Evolutionary conservation across 2,113 vertebrate genomes (phyloP), one percentile per base, ranked within the genome.

Genomic region (Pteruthius melanotis): DNA sequence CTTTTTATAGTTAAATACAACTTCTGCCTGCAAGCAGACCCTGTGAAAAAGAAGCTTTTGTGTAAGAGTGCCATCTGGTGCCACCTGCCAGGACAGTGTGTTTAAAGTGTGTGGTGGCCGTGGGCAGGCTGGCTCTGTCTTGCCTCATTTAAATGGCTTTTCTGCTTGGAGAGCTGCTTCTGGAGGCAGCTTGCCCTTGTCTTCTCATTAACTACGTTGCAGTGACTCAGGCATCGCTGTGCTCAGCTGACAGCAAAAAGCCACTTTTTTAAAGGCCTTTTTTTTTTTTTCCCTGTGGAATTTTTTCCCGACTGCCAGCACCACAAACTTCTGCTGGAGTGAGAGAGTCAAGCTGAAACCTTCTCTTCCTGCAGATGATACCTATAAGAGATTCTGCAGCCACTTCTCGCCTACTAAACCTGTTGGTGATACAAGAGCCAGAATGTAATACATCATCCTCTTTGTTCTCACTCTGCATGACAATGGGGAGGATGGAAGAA

Each of bases 31-130:
- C 60, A 45, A 56, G 65, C n/a, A 95, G 40, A 70, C 12, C 30
- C 69, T 23, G 64, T 71, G 57, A 71, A 86, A 92, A 83, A 68
- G 56, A 63, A 96, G 92, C 76, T 92, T 93, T 89, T 95, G 90
- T 95, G 90, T 94, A 65, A 96, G 88, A 94, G 77, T 96, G 94
- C 95, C 95, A 95, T 78, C 93, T 96, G 92, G 93, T 96, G 95
- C 95, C 89, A 96, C 92, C 77, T 93, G 72, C 77, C 60, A 90
- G 88, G 92, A 89, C 77, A 89, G 64, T 84, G 83, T 81, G 57
- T 78, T 80, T 69, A n/a, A 89, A 83, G 72, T 39, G 33, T 80
- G 74, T 17, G 3, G 82, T 84, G 61, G 56, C 77, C 3, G 1
- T 71, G 37, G 53, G 45, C 37, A 83, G 70, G 12, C 53, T 91